phyloP scores from a whole-genome alignment of 2,888 invertebrate species.

The Agriotes lineatus region DNA sequence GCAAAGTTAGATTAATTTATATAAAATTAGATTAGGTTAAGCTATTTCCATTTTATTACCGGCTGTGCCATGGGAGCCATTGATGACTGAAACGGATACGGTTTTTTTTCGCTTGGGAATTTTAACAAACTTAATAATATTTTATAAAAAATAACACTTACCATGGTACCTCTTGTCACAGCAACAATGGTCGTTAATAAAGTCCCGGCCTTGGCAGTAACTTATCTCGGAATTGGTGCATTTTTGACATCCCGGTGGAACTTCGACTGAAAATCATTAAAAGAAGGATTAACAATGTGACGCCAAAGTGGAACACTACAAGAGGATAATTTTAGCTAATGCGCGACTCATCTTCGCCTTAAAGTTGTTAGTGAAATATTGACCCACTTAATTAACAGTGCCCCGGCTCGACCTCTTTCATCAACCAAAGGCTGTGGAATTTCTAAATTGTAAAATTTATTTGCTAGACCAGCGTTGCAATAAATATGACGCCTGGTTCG shows the following conservation, averaged over 20 bases:
- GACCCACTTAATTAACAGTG: conserved; percentile 30
- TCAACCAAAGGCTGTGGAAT: conserved; percentile 9
- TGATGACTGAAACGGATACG: no score
- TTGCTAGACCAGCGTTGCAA: background rate
- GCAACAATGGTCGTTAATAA: conserved; percentile 73
- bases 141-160: conserved; percentile 56
- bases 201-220: conserved; percentile 73
- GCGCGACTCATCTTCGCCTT: background rate
- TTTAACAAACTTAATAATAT: no score
- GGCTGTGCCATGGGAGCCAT: no score
- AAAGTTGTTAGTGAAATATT: conserved; percentile 17
- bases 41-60: no score
- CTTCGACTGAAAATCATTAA: conserved; percentile 62
- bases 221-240: conserved; percentile 73
- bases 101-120: no score
- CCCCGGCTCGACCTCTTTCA: conserved; percentile 19
- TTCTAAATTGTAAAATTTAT: conserved; percentile 8
- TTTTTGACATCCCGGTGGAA: conserved; percentile 72
- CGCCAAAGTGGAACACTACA: no score
- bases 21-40: no score
- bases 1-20: no score
- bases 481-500: background rate
- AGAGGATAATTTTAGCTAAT: background rate
- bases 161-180: conserved; percentile 72
- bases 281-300: no score